These are phyloP conservation scores for Lithophane leautieri DNA, from an alignment of 2,888 invertebrate genomes.

Conservation along the genomic window DNA sequence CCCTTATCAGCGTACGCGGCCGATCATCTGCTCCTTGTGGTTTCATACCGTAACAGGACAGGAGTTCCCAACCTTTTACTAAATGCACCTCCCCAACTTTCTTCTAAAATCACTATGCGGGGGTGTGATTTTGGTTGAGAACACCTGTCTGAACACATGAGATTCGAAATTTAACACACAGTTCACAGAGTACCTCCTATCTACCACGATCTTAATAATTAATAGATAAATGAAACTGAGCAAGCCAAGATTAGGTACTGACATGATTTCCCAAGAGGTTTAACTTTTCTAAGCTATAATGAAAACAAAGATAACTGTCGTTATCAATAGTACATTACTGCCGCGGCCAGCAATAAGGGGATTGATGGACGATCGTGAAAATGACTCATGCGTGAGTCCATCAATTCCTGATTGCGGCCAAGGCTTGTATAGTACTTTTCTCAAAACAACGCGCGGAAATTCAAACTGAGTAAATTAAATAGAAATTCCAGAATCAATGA, in stretches of 20 bases:
- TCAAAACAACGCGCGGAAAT: no score
- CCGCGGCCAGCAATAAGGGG: no score
- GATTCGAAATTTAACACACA: background rate
- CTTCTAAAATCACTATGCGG: background rate
- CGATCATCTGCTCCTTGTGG: background rate
- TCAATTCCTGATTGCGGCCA: no score
- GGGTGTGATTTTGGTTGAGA: background rate
- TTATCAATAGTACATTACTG: no score
- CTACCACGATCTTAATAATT: background rate
- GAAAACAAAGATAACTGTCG: slow-evolving; percentile 18
- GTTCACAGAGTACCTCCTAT: background rate
- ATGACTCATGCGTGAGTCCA: no score
- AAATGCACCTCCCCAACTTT: background rate
- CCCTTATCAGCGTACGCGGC: background rate
- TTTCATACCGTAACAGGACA: background rate
- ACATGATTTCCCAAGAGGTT: slow-evolving; percentile 43
- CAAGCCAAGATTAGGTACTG: slow-evolving; percentile 4
- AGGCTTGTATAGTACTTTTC: no score
- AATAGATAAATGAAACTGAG: background rate
- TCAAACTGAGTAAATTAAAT: no score
- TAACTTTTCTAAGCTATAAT: background rate
- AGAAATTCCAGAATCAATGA: no score
- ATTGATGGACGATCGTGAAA: no score
- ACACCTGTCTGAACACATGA: background rate
- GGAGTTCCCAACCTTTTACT: background rate